These are phyloP conservation scores for Linurgus olivaceus DNA, from an alignment of 2,797 vertebrate species.

Conservation along the genomic window DNA sequence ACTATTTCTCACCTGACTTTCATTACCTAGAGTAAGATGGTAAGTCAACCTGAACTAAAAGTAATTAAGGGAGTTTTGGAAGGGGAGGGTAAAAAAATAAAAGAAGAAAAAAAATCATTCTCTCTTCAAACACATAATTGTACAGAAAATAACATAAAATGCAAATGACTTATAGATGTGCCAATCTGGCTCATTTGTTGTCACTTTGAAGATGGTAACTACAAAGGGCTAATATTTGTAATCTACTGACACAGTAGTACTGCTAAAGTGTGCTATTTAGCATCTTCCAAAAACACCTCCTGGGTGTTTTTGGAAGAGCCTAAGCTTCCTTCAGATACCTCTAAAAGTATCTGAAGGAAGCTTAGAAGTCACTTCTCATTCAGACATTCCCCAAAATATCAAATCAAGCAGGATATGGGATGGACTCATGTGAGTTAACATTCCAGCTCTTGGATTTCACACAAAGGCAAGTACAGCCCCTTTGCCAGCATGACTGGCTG, in stretches of 20 bases:
- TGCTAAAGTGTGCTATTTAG: not conserved
- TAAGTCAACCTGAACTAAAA: conserved; percentile 66
- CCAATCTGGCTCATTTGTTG: not conserved
- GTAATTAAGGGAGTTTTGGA: conserved; percentile 56
- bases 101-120: not conserved
- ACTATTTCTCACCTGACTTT: conserved; percentile 56
- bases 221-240: conserved; percentile 39
- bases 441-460: not conserved
- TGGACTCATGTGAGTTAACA: not conserved
- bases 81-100: not conserved
- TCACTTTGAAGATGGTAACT: conserved; percentile 1
- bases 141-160: conserved; percentile 47
- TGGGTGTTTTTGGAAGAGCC: not conserved
- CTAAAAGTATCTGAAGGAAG: not conserved
- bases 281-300: conserved; percentile 10
- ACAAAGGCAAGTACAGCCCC: not conserved
- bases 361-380: not conserved
- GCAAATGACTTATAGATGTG: not conserved
- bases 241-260: not conserved
- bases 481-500: not conserved
- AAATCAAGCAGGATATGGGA: not conserved
- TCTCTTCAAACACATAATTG: conserved; percentile 2
- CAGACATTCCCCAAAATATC: not conserved
- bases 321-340: not conserved
- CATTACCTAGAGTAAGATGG: conserved; percentile 60